Conservation (phyloP, 2,797 vertebrate genomes). For the Pitangus sulphuratus region DNA sequence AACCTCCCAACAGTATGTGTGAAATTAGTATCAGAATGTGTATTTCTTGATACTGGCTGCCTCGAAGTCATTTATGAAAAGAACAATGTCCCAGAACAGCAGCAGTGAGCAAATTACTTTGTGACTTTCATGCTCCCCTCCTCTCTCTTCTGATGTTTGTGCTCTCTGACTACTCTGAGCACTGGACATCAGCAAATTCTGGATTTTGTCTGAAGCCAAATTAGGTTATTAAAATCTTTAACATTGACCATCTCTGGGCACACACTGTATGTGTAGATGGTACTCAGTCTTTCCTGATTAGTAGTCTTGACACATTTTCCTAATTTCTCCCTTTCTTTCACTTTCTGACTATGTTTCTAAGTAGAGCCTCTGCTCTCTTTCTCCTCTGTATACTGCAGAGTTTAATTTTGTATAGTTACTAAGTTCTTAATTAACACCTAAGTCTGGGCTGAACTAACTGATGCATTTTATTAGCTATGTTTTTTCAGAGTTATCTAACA, state of each 20-base stretch:
- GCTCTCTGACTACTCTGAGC: not conserved
- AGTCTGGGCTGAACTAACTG: not conserved
- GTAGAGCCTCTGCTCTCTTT: not conserved
- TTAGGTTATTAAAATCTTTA: not conserved
- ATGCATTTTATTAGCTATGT: not conserved
- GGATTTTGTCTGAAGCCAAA: not conserved
- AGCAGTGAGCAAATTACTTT: fast-evolving
- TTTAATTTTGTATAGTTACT: not conserved
- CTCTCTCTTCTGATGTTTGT: not conserved
- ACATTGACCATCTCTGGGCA: not conserved
- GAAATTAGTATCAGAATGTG: not conserved
- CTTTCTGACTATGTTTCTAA: not conserved
- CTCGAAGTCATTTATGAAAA: not conserved
- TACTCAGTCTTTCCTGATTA: not conserved
- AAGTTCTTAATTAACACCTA: not conserved
- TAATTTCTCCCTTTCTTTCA: not conserved
- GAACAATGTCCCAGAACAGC: not conserved
- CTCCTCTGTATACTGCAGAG: not conserved
- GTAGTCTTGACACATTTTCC: not conserved
- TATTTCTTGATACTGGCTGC: not conserved
- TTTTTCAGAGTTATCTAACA: not conserved
- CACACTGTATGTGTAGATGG: not conserved
- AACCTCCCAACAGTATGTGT: not conserved
- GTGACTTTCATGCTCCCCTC: not conserved
- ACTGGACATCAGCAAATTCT: fast-evolving